phyloP scores from a whole-genome alignment of 2,888 invertebrate genomes.

The Lacanobia oleracea region DNA sequence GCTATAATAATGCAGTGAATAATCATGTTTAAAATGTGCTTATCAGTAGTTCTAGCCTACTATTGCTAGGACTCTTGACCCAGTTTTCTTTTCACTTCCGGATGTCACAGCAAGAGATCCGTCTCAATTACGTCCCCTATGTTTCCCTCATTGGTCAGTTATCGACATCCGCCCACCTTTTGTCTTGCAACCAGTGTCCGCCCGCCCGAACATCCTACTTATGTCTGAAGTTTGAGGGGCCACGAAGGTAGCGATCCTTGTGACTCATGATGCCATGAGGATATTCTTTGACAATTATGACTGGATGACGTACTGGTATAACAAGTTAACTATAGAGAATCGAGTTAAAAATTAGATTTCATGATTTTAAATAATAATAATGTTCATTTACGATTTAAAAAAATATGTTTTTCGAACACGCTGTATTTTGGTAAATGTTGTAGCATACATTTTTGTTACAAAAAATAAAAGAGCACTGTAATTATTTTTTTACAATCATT shows the following conservation, averaged over 20 bases:
- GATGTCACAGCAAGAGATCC: background rate
- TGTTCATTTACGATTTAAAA: no score
- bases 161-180: slow-evolving; percentile 52
- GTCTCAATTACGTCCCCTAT: slow-evolving; percentile 12
- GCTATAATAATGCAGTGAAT: background rate
- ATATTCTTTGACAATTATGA: no score
- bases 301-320: no score
- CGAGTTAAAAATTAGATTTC: no score
- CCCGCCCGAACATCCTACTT: slow-evolving; percentile 52
- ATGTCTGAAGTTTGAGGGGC: slow-evolving; percentile 43
- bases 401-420: no score
- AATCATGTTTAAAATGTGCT: background rate
- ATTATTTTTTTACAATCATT: no score
- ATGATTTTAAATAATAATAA: no score
- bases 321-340: no score
- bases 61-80: background rate
- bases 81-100: background rate
- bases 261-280: no score
- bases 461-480: no score
- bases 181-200: slow-evolving; percentile 52
- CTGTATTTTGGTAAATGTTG: no score
- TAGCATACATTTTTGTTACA: no score
- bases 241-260: slow-evolving; percentile 25
- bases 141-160: slow-evolving; percentile 29
- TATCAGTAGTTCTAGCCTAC: background rate